Evolutionary conservation across 2,113 vertebrate genomes (phyloP).

Genomic region (Neotragus pygmaeus): DNA sequence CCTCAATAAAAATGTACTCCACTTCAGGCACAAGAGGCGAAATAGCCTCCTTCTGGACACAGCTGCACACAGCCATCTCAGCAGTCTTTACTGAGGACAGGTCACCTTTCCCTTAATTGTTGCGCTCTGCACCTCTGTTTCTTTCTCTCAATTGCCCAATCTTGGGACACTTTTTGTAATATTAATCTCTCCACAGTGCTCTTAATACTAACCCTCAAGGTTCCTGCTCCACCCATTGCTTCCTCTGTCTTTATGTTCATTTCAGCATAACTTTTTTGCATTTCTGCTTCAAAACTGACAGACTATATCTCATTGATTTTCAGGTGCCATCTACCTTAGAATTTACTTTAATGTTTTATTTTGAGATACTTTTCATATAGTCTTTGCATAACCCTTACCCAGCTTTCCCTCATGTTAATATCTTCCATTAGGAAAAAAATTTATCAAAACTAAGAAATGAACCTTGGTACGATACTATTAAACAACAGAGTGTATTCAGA

Average conservation of each 20-base stretch:
- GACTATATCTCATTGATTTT: neutral
- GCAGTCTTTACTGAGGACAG: neutral
- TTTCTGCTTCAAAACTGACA: neutral
- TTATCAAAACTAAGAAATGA: constrained; percentile 11
- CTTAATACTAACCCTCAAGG: neutral
- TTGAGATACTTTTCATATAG: neutral
- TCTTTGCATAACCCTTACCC: neutral
- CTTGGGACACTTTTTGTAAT: neutral
- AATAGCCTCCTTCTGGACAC: neutral
- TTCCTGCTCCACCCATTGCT: neutral
- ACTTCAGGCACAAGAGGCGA: neutral
- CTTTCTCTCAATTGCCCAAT: neutral
- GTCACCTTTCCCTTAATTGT: neutral
- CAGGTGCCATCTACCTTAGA: neutral
- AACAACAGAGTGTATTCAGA: neutral
- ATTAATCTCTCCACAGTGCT: neutral
- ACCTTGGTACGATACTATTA: neutral
- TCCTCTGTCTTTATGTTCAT: neutral
- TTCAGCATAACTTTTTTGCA: neutral
- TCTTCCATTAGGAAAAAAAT: neutral
- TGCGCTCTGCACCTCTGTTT: neutral
- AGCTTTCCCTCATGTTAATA: neutral
- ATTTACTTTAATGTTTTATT: neutral
- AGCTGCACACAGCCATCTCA: neutral
- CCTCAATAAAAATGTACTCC: neutral